phyloP scores from a whole-genome alignment of 2,113 vertebrate species.

The Tonatia bakeri region DNA sequence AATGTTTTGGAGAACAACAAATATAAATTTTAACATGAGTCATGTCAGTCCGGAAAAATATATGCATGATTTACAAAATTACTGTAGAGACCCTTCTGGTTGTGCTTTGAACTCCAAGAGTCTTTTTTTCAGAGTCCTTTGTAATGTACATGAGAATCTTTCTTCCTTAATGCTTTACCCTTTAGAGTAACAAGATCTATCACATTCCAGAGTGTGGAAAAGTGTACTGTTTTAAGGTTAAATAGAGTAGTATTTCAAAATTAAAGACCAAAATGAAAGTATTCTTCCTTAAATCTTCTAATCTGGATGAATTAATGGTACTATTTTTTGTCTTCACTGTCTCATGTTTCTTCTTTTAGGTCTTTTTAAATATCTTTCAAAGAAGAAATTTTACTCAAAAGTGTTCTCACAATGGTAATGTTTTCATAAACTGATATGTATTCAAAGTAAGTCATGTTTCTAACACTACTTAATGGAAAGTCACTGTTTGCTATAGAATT shows the following conservation, averaged over 20 bases:
- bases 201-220: not conserved
- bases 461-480: not conserved
- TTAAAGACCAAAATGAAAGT: not conserved
- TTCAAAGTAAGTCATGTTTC: constrained; percentile 1
- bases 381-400: constrained; percentile 1
- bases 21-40: not conserved
- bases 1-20: not conserved
- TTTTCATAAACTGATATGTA: not conserved
- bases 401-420: not conserved
- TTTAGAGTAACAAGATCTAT: not conserved
- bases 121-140: not conserved
- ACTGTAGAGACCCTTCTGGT: not conserved
- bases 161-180: not conserved
- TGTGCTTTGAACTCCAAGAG: not conserved
- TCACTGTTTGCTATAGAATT: not conserved
- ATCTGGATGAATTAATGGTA: not conserved
- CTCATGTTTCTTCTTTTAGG: not conserved
- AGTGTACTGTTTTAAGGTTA: not conserved
- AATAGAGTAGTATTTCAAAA: not conserved
- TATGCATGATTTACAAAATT: not conserved
- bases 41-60: not conserved
- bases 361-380: not conserved
- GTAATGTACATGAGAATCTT: not conserved
- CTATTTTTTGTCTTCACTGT: not conserved
- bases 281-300: not conserved